These are phyloP conservation scores for Dasypus novemcinctus DNA, from an alignment of 2,113 vertebrate genomes.

Conservation along the genomic window DNA sequence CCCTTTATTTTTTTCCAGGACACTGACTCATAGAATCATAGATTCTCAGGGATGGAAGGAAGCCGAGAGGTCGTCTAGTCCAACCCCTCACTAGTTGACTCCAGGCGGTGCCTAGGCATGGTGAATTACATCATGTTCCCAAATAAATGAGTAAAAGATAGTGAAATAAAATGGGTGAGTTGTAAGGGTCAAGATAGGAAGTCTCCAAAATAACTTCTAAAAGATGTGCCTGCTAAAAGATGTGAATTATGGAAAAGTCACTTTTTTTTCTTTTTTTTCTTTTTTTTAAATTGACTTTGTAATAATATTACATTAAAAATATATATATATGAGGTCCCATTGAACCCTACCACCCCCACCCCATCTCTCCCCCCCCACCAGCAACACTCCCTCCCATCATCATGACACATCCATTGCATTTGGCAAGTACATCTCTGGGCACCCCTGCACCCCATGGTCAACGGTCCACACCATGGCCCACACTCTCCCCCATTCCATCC, in stretches of 20 bases:
- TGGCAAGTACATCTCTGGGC: no score
- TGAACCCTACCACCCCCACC: no score
- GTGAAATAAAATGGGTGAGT: slow-evolving; percentile 31
- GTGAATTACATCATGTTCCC: slow-evolving; percentile 42
- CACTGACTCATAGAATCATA: slow-evolving; percentile 73
- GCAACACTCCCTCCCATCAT: no score
- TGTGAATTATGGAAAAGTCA: not conserved
- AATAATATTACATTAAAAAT: no score
- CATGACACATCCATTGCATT: no score
- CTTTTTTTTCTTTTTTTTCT: no score
- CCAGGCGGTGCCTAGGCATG: slow-evolving; percentile 50
- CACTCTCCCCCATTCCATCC: no score
- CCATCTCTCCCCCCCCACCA: no score
- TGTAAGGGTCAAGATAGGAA: slow-evolving; percentile 6
- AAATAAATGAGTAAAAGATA: slow-evolving; percentile 41
- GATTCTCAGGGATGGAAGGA: slow-evolving; percentile 67
- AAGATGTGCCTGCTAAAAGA: not conserved
- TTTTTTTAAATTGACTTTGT: no score
- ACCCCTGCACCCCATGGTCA: no score
- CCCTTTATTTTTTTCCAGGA: slow-evolving; percentile 48
- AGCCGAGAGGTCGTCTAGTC: slow-evolving; percentile 42
- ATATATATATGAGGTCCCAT: no score
- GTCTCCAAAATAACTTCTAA: slow-evolving; percentile 28
- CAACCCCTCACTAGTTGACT: slow-evolving; percentile 55
- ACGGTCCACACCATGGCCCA: no score